Evolutionary conservation across 2,113 vertebrate genomes (phyloP).

Genomic region (Coregonus clupeaformis): DNA sequence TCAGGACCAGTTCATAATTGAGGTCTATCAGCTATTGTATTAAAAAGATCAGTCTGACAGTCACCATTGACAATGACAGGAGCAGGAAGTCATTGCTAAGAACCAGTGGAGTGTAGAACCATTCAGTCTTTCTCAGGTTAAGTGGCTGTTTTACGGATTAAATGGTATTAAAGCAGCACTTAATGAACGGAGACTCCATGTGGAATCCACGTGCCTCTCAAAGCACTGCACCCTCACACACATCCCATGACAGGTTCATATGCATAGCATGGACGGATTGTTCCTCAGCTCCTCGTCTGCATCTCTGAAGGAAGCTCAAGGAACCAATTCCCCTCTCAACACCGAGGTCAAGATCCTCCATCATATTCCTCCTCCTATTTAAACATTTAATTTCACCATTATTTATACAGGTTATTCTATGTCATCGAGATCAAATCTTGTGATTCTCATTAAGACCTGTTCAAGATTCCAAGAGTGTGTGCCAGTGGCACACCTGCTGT

Average conservation of each 20-base stretch:
- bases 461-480: conserved; percentile 79
- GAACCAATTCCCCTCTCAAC: conserved; percentile 4
- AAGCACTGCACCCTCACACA: conserved; percentile 19
- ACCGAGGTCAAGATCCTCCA: background rate
- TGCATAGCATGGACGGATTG: background rate
- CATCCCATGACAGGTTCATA: conserved; percentile 4
- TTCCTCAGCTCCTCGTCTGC: background rate
- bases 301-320: background rate
- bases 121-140: conserved; percentile 15
- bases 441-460: background rate
- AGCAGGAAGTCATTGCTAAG: background rate
- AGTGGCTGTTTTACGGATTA: conserved; percentile 33
- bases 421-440: no score
- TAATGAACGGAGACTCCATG: background rate
- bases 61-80: background rate
- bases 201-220: background rate
- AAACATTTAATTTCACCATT: no score
- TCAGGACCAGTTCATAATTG: background rate
- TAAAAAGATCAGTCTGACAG: background rate
- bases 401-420: no score
- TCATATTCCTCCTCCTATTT: background rate
- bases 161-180: conserved; percentile 46
- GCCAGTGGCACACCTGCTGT: conserved; percentile 95
- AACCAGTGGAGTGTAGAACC: background rate
- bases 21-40: background rate